These are phyloP conservation scores for Oncopeltus fasciatus DNA, from an alignment of 1,140 invertebrate species.

Conservation along the genomic window DNA sequence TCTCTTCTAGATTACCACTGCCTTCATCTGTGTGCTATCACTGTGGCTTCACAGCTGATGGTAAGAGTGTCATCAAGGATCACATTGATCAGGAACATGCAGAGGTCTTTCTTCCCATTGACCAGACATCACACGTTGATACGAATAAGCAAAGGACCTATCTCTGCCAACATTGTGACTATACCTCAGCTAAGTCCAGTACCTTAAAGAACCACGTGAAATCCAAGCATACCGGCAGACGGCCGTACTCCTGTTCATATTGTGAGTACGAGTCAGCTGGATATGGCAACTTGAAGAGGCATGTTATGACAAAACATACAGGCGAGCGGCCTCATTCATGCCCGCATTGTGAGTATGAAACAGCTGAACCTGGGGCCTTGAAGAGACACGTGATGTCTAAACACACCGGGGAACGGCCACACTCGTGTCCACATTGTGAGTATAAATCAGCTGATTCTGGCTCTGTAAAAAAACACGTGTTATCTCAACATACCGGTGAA, in stretches of 20 bases:
- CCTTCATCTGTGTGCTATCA: too few relatives aligned
- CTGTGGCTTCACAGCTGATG: too few relatives aligned
- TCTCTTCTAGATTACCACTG: too few relatives aligned
- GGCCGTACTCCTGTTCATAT: background rate
- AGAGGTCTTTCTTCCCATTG: too few relatives aligned
- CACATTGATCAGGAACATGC: too few relatives aligned
- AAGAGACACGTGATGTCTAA: background rate
- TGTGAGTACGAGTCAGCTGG: background rate
- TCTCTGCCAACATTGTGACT: too few relatives aligned
- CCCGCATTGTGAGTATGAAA: background rate
- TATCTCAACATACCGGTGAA: background rate
- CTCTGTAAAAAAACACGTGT: background rate
- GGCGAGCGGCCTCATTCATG: background rate
- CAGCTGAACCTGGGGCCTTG: background rate
- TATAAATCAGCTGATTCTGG: background rate
- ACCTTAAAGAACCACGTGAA: background rate
- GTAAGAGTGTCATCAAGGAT: too few relatives aligned
- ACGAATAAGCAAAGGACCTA: too few relatives aligned
- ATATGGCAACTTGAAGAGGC: background rate
- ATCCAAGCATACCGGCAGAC: background rate
- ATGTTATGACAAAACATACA: background rate
- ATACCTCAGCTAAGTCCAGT: too few relatives aligned
- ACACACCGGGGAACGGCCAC: background rate
- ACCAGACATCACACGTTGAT: too few relatives aligned
- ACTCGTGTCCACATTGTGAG: background rate